phyloP scores from a whole-genome alignment of 1,140 invertebrate genomes.

The Mamestra configurata region DNA sequence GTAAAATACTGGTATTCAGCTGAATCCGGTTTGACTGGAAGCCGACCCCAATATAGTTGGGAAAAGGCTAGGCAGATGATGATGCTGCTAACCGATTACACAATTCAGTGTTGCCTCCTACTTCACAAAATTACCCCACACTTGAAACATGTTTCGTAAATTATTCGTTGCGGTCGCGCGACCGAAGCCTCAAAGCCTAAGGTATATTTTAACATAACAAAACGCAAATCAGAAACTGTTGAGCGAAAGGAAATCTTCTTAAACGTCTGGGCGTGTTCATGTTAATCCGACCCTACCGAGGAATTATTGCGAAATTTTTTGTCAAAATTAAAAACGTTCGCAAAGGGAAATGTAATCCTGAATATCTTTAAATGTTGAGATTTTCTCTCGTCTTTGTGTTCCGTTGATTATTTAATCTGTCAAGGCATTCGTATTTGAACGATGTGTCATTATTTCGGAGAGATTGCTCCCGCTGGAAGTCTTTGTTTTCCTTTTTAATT shows the following conservation, averaged over 20 bases:
- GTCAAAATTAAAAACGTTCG: conserved; percentile 33
- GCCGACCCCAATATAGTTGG: too few relatives aligned
- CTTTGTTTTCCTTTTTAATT: conserved; percentile 36
- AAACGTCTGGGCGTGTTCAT: conserved; percentile 22
- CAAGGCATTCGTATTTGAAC: neutral
- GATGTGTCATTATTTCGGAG: conserved; percentile 26
- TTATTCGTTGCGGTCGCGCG: neutral
- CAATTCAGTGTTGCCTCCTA: conserved; percentile 25
- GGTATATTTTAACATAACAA: conserved; percentile 21
- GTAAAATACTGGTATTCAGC: too few relatives aligned
- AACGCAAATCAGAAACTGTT: conserved; percentile 10
- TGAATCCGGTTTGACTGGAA: too few relatives aligned
- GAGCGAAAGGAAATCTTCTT: conserved; percentile 27
- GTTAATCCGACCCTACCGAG: conserved; percentile 19
- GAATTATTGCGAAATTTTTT: conserved; percentile 37
- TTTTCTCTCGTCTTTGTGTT: conserved; percentile 16
- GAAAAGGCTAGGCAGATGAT: too few relatives aligned
- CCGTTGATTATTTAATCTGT: conserved; percentile 44
- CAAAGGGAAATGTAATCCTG: conserved; percentile 40
- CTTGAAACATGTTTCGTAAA: neutral
- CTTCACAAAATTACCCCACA: conserved; percentile 5
- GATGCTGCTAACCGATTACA: neutral
- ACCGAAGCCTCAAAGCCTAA: too few relatives aligned
- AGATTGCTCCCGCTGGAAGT: neutral
- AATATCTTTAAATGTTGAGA: conserved; percentile 9